A percentile compares a stretch with the other conserved stretches of the same genome.
These are phyloP conservation scores for Harpalus rubripes DNA, from an alignment of 2,888 invertebrate genomes.

Conservation along the genomic window DNA sequence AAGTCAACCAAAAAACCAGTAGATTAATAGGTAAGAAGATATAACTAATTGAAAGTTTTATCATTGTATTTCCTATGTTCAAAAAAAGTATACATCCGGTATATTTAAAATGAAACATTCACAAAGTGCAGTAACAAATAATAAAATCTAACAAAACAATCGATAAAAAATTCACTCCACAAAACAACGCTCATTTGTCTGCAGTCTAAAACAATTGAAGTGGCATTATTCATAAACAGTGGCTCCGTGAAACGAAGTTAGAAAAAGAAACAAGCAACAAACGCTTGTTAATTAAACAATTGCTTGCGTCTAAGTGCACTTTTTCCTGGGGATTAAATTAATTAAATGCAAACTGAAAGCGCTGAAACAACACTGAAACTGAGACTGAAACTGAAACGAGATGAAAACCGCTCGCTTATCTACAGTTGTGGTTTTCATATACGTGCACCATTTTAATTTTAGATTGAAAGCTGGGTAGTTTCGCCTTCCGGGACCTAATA, in stretches of 20 bases:
- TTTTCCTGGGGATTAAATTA: conserved; percentile 20
- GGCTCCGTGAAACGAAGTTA: background rate
- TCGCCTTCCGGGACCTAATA: background rate
- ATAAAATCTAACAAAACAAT: background rate
- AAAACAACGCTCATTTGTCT: background rate
- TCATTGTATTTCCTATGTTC: too few species aligned
- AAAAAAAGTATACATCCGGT: too few species aligned
- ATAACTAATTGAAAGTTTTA: too few species aligned
- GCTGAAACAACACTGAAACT: conserved; percentile 8
- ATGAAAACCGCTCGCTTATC: background rate
- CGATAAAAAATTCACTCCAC: background rate
- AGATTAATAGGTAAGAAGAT: too few species aligned
- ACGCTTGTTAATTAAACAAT: conserved; percentile 30
- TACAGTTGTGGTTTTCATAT: conserved; percentile 14
- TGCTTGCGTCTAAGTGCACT: background rate
- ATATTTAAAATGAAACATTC: background rate
- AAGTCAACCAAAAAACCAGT: too few species aligned
- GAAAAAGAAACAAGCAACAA: conserved; percentile 19
- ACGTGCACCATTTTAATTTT: conserved; percentile 25
- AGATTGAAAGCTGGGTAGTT: conserved; percentile 11
- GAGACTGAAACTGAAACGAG: conserved; percentile 7
- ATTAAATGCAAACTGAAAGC: conserved; percentile 28
- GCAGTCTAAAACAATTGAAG: background rate
- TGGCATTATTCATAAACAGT: background rate
- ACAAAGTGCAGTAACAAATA: background rate